Conservation (phyloP, 2,797 vertebrate species). For the Borostomias antarcticus region DNA sequence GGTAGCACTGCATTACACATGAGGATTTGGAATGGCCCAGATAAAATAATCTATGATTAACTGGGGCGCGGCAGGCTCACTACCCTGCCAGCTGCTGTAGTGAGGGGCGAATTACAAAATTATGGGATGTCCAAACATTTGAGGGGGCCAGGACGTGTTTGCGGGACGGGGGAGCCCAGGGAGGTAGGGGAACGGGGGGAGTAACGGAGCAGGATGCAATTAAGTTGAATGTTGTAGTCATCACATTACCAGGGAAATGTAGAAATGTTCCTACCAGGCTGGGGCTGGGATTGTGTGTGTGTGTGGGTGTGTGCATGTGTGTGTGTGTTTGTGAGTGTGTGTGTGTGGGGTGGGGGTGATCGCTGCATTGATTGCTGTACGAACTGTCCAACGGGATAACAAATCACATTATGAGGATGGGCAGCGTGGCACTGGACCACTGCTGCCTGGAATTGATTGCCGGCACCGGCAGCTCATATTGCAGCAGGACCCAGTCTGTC, state of each 20-base stretch:
- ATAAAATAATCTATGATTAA: conserved; percentile 84
- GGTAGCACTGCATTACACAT: conserved; percentile 76
- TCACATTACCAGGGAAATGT: conserved; percentile 38
- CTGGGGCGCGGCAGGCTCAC: conserved; percentile 66
- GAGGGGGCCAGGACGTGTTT: conserved; percentile 38
- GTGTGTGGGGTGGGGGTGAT: conserved; percentile 52
- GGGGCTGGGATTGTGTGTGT: conserved; percentile 31
- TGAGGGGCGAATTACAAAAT: conserved; percentile 72
- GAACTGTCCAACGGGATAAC: conserved; percentile 71
- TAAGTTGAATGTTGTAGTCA: conserved; percentile 41
- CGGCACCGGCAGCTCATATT: conserved; percentile 65
- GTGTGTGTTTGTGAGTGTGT: conserved; percentile 26
- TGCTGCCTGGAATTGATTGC: conserved; percentile 69
- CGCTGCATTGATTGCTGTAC: conserved; percentile 66
- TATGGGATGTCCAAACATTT: conserved; percentile 72
- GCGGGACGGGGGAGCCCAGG: conserved; percentile 20
- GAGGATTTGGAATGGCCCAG: conserved; percentile 80
- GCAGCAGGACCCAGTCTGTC: conserved; percentile 61
- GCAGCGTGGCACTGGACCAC: conserved; percentile 56
- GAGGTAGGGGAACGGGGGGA: conserved; percentile 34
- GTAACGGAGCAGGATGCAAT: conserved; percentile 41
- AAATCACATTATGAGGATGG: conserved; percentile 77
- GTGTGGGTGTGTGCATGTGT: no score
- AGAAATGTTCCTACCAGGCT: conserved; percentile 31
- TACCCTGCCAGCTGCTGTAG: conserved; percentile 73